phyloP scores from a whole-genome alignment of 1,140 invertebrate species.

The Cherax destructor region DNA sequence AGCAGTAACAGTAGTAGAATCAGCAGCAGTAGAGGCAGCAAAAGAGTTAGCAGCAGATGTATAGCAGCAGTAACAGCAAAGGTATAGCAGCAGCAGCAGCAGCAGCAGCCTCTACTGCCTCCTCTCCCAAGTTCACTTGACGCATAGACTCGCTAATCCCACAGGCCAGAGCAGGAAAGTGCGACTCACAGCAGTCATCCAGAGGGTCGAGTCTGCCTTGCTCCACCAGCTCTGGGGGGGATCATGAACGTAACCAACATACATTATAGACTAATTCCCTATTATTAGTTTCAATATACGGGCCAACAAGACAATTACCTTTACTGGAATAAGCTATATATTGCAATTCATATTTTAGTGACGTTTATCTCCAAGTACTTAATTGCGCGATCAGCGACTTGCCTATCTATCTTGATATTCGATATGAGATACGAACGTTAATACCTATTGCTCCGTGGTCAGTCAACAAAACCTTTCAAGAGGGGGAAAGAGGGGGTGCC shows the following conservation, averaged over 20 bases:
- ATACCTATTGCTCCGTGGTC: neutral
- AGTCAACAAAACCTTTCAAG: too few relatives aligned
- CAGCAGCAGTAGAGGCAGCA: too few relatives aligned
- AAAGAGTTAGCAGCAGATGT: too few relatives aligned
- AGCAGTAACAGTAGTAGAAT: too few relatives aligned
- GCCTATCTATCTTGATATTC: conserved; percentile 30
- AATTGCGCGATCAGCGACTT: conserved; percentile 49
- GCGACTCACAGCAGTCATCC: neutral
- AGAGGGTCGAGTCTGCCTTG: conserved; percentile 17
- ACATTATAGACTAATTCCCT: conserved; percentile 69
- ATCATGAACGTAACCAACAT: conserved; percentile 58
- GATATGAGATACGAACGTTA: conserved; percentile 25
- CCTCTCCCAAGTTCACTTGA: conserved; percentile 44
- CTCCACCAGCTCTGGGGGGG: conserved; percentile 20
- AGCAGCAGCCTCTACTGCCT: conserved; percentile 3
- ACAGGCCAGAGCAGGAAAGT: neutral
- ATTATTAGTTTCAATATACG: conserved; percentile 70
- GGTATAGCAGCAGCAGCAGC: too few relatives aligned
- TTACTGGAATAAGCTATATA: conserved; percentile 54
- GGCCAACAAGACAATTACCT: conserved; percentile 65
- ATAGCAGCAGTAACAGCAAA: too few relatives aligned
- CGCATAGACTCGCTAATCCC: conserved; percentile 57
- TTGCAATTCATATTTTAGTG: conserved; percentile 61
- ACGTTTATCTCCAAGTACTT: conserved; percentile 56
- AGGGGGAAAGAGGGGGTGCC: too few relatives aligned